phyloP scores from a whole-genome alignment of 1,140 invertebrate genomes.

The Trypoxylus dichotomus region DNA sequence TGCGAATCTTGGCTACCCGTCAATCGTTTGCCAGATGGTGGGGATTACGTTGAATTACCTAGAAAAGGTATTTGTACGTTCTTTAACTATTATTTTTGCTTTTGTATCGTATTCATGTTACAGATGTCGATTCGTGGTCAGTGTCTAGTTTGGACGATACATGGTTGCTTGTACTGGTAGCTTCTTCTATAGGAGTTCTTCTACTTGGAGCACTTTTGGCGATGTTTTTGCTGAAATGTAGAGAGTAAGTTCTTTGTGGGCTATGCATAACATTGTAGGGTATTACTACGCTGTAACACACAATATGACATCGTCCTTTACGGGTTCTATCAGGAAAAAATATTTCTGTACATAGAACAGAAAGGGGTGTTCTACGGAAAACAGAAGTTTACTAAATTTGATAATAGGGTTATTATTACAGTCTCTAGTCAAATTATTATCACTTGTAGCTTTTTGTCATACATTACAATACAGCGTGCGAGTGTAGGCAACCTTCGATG shows the following conservation, averaged over 20 bases:
- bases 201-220: slow-evolving; percentile 75
- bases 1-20: slow-evolving; percentile 43
- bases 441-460: too few relatives aligned
- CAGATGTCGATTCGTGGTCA: slow-evolving; percentile 49
- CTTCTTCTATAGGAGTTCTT: slow-evolving; percentile 75
- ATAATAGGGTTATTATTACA: too few relatives aligned
- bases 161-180: slow-evolving; percentile 78
- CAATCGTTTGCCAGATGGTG: slow-evolving; percentile 46
- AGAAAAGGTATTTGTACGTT: slow-evolving; percentile 61
- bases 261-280: not conserved
- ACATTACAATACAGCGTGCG: too few relatives aligned
- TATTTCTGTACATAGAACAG: too few relatives aligned
- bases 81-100: not conserved
- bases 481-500: too few relatives aligned
- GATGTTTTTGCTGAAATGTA: slow-evolving; percentile 75
- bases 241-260: slow-evolving; percentile 68
- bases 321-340: too few relatives aligned
- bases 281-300: too few relatives aligned
- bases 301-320: too few relatives aligned
- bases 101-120: slow-evolving; percentile 8
- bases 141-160: slow-evolving; percentile 69
- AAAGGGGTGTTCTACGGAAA: too few relatives aligned
- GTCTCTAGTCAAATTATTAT: too few relatives aligned
- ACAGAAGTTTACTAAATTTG: too few relatives aligned
- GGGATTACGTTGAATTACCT: slow-evolving; percentile 74